These are phyloP conservation scores for Agelastica alni DNA, from an alignment of 2,888 invertebrate genomes.

Conservation along the genomic window DNA sequence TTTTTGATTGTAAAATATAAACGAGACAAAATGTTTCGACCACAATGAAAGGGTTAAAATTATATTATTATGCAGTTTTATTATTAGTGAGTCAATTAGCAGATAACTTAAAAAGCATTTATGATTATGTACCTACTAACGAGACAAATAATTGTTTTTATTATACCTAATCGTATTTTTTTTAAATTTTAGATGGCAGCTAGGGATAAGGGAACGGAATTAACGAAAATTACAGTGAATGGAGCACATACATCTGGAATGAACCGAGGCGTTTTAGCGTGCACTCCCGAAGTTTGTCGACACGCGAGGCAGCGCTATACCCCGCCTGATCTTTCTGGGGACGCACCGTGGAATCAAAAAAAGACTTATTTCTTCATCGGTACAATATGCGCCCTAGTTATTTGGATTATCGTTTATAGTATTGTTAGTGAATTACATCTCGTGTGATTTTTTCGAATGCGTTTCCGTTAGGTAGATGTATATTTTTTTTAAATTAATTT, in stretches of 20 bases:
- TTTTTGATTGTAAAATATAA: too few species aligned
- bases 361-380: constrained; percentile 59
- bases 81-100: too few species aligned
- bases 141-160: too few species aligned
- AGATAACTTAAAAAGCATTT: too few species aligned
- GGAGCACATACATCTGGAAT: constrained; percentile 25
- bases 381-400: constrained; percentile 55
- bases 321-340: constrained; percentile 54
- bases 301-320: constrained; percentile 49
- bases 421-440: constrained; percentile 48
- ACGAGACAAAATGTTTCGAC: too few species aligned
- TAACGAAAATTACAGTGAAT: constrained; percentile 46
- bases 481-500: too few species aligned
- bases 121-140: too few species aligned
- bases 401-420: constrained; percentile 59
- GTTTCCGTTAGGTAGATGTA: too few species aligned
- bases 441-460: constrained; percentile 41
- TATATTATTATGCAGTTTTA: too few species aligned
- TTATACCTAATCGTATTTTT: background rate
- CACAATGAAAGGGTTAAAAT: too few species aligned
- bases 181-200: constrained; percentile 59
- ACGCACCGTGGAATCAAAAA: constrained; percentile 60
- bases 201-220: constrained; percentile 49
- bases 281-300: constrained; percentile 54
- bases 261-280: constrained; percentile 37